phyloP scores from a whole-genome alignment of 2,113 vertebrate genomes.

The Morone saxatilis region DNA sequence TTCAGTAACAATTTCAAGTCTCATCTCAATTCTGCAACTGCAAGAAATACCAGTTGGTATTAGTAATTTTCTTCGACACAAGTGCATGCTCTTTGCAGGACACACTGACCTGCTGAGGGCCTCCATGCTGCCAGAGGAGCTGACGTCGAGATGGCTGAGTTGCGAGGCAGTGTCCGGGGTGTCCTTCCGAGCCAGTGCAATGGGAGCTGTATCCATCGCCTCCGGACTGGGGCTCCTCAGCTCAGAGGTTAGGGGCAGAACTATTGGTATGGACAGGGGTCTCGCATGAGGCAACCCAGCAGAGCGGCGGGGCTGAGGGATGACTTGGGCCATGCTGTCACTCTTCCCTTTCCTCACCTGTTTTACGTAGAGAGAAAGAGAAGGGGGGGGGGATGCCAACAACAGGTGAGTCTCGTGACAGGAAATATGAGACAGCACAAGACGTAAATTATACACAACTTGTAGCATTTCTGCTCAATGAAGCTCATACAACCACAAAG shows the following conservation, averaged over 20 bases:
- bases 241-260: constrained; percentile 51
- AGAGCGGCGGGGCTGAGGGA: constrained; percentile 43
- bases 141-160: constrained; percentile 1
- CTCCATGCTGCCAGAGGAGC: constrained; percentile 59
- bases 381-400: neutral
- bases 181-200: neutral
- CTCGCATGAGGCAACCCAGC: constrained; percentile 23
- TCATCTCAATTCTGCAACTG: neutral
- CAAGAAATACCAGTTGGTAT: neutral
- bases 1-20: too few relatives aligned
- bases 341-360: constrained; percentile 75
- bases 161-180: neutral
- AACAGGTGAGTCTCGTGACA: constrained; percentile 45
- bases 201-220: constrained; percentile 57
- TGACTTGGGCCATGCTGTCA: constrained; percentile 26
- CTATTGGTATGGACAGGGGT: constrained; percentile 52
- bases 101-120: constrained; percentile 74
- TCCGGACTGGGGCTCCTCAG: constrained; percentile 59
- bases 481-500: neutral
- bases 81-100: neutral
- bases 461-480: constrained; percentile 9
- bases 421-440: constrained; percentile 43
- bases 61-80: neutral
- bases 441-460: constrained; percentile 42
- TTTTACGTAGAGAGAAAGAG: constrained; percentile 32